Evolutionary conservation across 2,113 vertebrate genomes (phyloP), one percentile per base, ranked within the genome.

Genomic region (Dicentrarchus labrax): DNA sequence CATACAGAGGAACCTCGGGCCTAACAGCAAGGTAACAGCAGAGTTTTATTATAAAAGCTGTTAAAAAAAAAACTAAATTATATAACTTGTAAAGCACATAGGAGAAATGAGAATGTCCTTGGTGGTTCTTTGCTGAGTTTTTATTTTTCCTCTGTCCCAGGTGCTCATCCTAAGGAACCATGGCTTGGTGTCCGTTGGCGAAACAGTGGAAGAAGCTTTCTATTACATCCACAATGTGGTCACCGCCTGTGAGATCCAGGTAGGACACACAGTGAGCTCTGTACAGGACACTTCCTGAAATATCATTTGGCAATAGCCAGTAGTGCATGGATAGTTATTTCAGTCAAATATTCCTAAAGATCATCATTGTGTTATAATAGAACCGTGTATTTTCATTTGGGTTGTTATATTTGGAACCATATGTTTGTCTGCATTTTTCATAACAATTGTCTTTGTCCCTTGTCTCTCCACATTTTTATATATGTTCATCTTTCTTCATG

Each of bases 171-270:
- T 99, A 57, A 96, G 98, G 89, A 99, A 99, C 74, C 98, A 99
- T 3, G 98, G 98, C 45, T 94, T 99, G 21, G 96, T 99, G 48
- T 95, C 97, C 1, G 94, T 98, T 11, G 98, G 98, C 11, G 98
- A 97, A 94, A 99, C 97, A 0, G 95, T 99, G 39, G 98, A 99
- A 89, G 98, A 99, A 87, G 98, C 98, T 59, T 99, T 99, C 91
- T 98, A 97, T 92, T 98, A 99, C 81, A 98, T 98, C 80, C 97
- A 99, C 90, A 99, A 98, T 85, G 93, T 99, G 77, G 96, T 99
- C 79, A 96, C 96, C 4, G 98, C 98, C 41, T 99, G 98, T 85
- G 98, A 99, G 93, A 99, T 99, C 90, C 98, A 99, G 97, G 98
- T 99, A 94, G 9, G 76, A 54, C 15, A 43, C 77, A 69, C 51